Evolutionary conservation across 2,888 invertebrate genomes (phyloP).

Genomic region (Amiota mariae): DNA sequence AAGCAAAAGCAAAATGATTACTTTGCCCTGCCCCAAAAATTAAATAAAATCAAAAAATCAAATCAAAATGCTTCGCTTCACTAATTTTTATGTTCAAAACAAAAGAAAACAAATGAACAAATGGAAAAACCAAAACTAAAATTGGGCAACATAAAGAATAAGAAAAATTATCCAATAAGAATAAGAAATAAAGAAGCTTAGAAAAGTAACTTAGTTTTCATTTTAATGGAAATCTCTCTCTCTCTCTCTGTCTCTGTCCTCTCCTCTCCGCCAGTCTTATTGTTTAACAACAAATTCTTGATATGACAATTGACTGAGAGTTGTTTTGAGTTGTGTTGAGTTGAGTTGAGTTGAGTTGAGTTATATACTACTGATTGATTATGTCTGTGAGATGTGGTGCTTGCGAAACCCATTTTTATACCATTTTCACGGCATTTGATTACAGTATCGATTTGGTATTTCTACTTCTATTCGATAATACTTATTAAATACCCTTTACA

Average conservation of each 20-base stretch:
- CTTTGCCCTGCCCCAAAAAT: conserved; percentile 3
- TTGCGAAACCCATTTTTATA: conserved; percentile 7
- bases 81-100: conserved; percentile 20
- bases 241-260: too few relatives aligned
- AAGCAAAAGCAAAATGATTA: background rate
- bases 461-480: too few relatives aligned
- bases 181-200: background rate
- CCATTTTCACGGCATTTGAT: conserved; percentile 21
- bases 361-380: conserved; percentile 14
- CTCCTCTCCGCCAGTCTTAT: too few relatives aligned
- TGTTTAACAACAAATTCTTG: background rate
- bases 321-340: background rate
- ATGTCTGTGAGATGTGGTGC: conserved; percentile 23
- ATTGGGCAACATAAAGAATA: background rate
- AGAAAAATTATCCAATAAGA: background rate
- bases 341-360: background rate
- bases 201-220: background rate
- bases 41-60: background rate
- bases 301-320: background rate
- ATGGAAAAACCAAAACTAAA: background rate
- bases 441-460: background rate
- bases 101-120: background rate
- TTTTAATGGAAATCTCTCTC: too few relatives aligned
- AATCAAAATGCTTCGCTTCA: conserved; percentile 22
- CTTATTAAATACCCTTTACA: too few relatives aligned